phyloP scores from a whole-genome alignment of 2,797 vertebrate genomes.

The Hippopotamyrus pictus region DNA sequence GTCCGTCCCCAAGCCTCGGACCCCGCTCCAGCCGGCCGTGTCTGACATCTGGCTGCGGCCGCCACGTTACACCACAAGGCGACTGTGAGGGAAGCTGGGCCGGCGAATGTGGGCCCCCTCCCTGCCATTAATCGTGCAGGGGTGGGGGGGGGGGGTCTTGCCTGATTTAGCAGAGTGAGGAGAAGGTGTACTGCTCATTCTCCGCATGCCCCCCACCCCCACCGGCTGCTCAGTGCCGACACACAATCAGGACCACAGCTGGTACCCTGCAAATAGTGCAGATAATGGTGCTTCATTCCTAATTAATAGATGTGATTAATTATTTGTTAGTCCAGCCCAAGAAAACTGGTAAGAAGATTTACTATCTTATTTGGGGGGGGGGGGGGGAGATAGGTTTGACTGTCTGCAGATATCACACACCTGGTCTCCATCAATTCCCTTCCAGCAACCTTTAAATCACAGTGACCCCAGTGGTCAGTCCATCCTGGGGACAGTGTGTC shows the following conservation, averaged over 20 bases:
- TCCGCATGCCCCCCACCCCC: background rate
- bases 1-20: slow-evolving; percentile 38
- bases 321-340: background rate
- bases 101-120: slow-evolving; percentile 49
- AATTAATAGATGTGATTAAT: background rate
- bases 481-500: background rate
- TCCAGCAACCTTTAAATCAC: background rate
- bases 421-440: background rate
- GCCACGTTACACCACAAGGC: slow-evolving; percentile 46
- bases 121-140: slow-evolving; percentile 55
- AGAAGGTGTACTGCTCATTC: background rate
- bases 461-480: background rate
- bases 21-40: slow-evolving; percentile 33
- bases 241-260: background rate
- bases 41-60: slow-evolving; percentile 52
- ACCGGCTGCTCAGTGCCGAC: no score
- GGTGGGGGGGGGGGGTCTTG: slow-evolving; percentile 49
- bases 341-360: background rate
- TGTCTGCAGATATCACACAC: background rate
- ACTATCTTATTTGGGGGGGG: background rate
- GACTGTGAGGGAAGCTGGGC: slow-evolving; percentile 53
- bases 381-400: background rate
- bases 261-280: background rate
- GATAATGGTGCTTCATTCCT: background rate
- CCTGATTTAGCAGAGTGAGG: slow-evolving; percentile 18